Percentiles rank a stretch among this genome's conserved stretches.
Evolutionary conservation across 2,113 vertebrate species (phyloP).

Genomic region (Corvus cornix): DNA sequence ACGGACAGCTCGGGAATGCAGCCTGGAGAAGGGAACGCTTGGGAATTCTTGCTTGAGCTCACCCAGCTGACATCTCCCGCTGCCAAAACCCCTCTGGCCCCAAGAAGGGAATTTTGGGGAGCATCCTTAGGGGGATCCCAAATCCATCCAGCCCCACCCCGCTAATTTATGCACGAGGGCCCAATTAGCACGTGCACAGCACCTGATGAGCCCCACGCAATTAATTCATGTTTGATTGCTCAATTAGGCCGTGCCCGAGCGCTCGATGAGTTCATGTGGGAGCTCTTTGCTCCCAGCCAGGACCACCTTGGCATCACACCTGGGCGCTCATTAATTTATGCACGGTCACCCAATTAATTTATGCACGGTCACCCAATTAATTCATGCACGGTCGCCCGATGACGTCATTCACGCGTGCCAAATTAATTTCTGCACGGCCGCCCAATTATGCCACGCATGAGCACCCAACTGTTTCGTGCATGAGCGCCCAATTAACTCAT

Average conservation of each 20-base stretch:
- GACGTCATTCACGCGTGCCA: neutral
- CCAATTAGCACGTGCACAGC: neutral
- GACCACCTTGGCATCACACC: neutral
- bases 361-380: rapidly evolving
- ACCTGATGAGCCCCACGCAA: neutral
- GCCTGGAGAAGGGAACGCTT: neutral
- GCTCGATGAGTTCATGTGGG: neutral
- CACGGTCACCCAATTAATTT: neutral
- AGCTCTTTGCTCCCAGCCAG: neutral
- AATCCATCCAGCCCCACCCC: neutral
- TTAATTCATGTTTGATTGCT: neutral
- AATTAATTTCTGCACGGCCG: rapidly evolving
- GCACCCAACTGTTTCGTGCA: rapidly evolving
- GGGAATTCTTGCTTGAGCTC: neutral
- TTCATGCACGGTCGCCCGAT: rapidly evolving
- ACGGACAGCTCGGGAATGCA: neutral
- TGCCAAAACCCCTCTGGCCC: neutral
- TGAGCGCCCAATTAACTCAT: rapidly evolving
- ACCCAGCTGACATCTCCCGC: neutral
- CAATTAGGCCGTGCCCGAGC: neutral
- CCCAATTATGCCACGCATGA: neutral
- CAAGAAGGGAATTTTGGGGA: rapidly evolving
- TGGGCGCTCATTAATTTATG: neutral
- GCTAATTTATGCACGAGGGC: neutral
- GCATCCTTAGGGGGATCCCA: neutral